Evolutionary conservation across 2,113 vertebrate genomes (phyloP), one percentile per base, ranked within the genome.

Genomic region (Neoarius graeffei): DNA sequence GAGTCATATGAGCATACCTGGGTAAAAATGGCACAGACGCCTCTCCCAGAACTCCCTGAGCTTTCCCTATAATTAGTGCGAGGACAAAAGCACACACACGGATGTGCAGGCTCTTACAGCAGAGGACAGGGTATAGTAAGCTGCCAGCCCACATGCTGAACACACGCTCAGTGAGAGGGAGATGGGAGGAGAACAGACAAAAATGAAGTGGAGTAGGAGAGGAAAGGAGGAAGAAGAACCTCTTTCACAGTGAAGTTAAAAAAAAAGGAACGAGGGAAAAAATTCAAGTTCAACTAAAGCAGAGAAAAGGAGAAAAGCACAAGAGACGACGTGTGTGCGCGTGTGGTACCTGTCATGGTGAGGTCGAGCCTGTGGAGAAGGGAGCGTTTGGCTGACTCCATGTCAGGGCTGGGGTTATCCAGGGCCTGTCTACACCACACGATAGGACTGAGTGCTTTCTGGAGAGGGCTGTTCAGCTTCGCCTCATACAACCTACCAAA

Each of bases 351-450:
- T 48, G 97, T 97, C 97, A 99, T 97, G 86, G 97, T 99, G 94
- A 98, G 97, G 91, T 99, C 98, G 92, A 99, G 96, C 88, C 97
- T 96, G 94, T 99, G 98, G 91, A 99, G 96, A 92, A 99, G 96
- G 14, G 97, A 99, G 87, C 98, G 98, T 93, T 99, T 99, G 94
- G 98, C 98, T 90, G 96, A 96, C 94, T 99, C 98, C 93, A 99
- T 96, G 81, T 99, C 98, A 90, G 98, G 98, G 92, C 97, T 98
- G 87, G 98, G 98, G 92, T 97, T 96, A 95, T 99, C 98, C 91
- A 99, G 90, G 80, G 98, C 97, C 91, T 98, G 97, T 85, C 98
- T 97, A 94, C 98, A 99, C 98, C 98, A 99, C 92, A 97, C 96
- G 13, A 99, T 94, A 0, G 98, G 98, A 92, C 96, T 99, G 91